Evolutionary conservation across 2,888 invertebrate species (phyloP).

Genomic region (Scrobipalpa atriplicella): DNA sequence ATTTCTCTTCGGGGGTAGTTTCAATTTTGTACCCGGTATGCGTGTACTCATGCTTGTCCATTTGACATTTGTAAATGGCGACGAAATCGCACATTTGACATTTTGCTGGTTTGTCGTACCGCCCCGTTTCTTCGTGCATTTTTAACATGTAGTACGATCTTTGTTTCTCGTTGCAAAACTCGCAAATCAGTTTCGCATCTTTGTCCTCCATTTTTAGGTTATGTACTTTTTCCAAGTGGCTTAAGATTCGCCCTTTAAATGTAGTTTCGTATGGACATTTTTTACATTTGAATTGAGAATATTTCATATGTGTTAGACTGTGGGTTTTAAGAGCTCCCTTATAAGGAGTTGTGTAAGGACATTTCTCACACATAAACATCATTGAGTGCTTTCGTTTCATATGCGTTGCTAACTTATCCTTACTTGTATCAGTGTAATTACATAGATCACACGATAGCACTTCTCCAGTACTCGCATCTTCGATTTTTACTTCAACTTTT

Average conservation of each 20-base stretch:
- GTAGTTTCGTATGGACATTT: constrained; percentile 16
- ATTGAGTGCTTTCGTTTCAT: constrained; percentile 8
- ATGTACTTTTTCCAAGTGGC: constrained; percentile 1
- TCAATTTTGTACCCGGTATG: neutral
- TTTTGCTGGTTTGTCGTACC: neutral
- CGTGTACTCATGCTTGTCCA: neutral
- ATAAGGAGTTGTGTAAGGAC: constrained; percentile 7
- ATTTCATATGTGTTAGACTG: constrained; percentile 9
- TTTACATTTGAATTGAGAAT: constrained; percentile 16
- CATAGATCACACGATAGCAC: neutral
- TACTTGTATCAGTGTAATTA: neutral
- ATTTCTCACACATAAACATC: constrained; percentile 15
- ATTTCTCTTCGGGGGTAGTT: neutral
- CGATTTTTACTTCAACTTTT: neutral
- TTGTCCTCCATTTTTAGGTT: neutral
- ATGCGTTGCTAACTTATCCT: neutral
- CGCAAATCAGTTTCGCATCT: constrained; percentile 1
- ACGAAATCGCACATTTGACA: neutral
- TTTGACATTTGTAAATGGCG: neutral
- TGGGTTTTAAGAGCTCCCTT: constrained; percentile 14
- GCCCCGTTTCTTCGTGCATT: neutral
- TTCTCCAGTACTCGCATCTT: neutral
- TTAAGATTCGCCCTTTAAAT: constrained; percentile 12
- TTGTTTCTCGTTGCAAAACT: constrained; percentile 15
- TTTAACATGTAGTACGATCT: neutral